Conservation (phyloP, 2,113 vertebrate species). For the Ameiurus melas region DNA sequence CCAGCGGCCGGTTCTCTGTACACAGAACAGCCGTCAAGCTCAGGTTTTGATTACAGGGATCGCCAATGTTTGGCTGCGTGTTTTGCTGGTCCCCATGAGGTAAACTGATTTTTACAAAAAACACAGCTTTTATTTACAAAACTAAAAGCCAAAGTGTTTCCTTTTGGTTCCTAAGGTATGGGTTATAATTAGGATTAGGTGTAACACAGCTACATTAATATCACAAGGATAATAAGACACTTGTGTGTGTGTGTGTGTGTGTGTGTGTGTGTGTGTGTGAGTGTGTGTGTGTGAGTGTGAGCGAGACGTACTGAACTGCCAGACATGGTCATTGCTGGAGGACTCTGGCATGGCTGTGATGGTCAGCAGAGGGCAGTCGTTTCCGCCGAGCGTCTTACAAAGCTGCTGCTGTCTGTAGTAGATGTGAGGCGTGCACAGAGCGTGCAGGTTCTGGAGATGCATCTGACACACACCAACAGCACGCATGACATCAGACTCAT, state of each 20-base stretch:
- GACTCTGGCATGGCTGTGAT: conserved; percentile 97
- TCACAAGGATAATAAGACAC: neutral
- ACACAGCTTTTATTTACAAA: neutral
- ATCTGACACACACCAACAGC: conserved; percentile 71
- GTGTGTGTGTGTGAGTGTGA: neutral
- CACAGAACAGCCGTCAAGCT: neutral
- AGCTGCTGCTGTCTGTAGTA: conserved; percentile 90
- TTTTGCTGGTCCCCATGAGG: neutral
- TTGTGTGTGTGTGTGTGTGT: too few species aligned
- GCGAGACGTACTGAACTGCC: conserved; percentile 87
- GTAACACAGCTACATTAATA: neutral
- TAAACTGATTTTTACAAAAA: neutral
- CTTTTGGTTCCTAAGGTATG: neutral
- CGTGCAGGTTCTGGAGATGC: conserved; percentile 93
- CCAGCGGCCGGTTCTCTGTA: conserved; percentile 90
- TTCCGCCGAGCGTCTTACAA: conserved; percentile 91
- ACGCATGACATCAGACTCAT: neutral
- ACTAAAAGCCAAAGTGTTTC: neutral
- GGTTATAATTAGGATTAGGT: neutral
- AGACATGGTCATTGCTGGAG: conserved; percentile 86
- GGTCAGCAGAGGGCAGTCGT: conserved; percentile 90
- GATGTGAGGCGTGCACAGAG: conserved; percentile 84
- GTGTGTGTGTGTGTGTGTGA: too few species aligned
- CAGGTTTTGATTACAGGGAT: conserved; percentile 18
- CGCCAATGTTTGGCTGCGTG: neutral